Base-by-base conservation (phyloP, 2,888 invertebrate genomes). In the Ormyrus thymus region DNA sequence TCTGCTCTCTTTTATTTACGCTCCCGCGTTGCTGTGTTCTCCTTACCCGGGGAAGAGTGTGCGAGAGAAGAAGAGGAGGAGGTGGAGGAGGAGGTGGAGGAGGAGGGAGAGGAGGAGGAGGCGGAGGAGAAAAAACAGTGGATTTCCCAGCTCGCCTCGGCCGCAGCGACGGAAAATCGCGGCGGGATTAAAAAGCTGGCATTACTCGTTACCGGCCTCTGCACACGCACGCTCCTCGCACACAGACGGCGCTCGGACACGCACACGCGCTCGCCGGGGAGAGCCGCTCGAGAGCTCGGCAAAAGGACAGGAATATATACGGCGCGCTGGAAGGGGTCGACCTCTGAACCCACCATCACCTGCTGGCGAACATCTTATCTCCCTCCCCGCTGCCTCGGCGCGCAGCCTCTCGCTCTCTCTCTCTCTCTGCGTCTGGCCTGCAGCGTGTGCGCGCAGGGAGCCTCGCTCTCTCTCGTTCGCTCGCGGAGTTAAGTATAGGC, bases 321-420 rank as follows among this genome's bases (percentile, higher is more conserved):
- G 72, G 72, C 29, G 53, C 59, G 73, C 64, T 76, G 73, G 80
- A 78, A 81, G 78, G 81, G 79, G 78, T 68, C 66, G 78, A 81
- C 81, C 81, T 81, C 76, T 81, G 81, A 81, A 78, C 81, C 45
- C 72, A 79, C 78, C 81, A 81, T 81, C 81, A 81, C 81, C 81
- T 81, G 81, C 73, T 81, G 78, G 76, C 15, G 78, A 81, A 81
- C 79, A 76, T 76, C 81, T 78, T 71, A 76, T 78, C 73, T 77
- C 15, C n/a, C 43, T 58, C 70, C 65, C 65, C 53, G 11, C 53
- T 53, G 29, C 29, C 29, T 4, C 29, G 29, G n/a, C 15, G 15
- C 6, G 9, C 61, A n/a, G 8, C 9, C 59, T 61, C 66, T 51
- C 59, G 9, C 55, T 50, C 51, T 71, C 48, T 72, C 58, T 55